Evolutionary conservation across 2,113 vertebrate genomes (phyloP).

Genomic region (Psammodynastes pulverulentus): DNA sequence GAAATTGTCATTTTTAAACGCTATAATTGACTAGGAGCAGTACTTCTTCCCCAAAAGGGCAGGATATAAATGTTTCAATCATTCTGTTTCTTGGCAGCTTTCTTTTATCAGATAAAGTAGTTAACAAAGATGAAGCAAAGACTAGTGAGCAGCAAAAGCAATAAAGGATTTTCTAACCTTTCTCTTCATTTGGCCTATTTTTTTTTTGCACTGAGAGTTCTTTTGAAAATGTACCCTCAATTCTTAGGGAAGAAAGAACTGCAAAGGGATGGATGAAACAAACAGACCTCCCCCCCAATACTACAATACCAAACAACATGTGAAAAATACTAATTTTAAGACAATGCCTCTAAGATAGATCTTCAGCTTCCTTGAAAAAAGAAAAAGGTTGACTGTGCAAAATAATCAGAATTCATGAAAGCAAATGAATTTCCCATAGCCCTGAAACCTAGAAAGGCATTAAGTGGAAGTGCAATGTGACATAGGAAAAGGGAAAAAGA

Average conservation of each 20-base stretch:
- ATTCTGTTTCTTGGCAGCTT: background rate
- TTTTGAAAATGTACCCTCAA: background rate
- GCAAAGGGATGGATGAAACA: background rate
- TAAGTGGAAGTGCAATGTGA: constrained; percentile 6
- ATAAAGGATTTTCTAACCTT: background rate
- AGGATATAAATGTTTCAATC: background rate
- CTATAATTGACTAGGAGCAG: background rate
- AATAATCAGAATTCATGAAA: constrained; percentile 40
- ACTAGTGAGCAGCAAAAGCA: background rate
- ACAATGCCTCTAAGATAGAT: background rate
- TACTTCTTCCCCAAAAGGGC: background rate
- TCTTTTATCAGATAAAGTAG: background rate
- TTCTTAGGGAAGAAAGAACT: background rate
- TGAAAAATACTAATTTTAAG: background rate
- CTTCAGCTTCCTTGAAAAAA: constrained; percentile 15
- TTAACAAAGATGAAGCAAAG: background rate
- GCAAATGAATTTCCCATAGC: constrained; percentile 68
- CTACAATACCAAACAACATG: background rate
- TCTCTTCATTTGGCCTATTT: background rate
- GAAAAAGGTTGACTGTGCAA: background rate
- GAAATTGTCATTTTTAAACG: background rate
- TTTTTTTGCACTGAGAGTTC: background rate
- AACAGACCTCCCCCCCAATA: background rate
- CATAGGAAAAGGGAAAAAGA: constrained; percentile 7
- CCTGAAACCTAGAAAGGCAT: constrained; percentile 38